phyloP scores from a whole-genome alignment of 1,140 invertebrate genomes.

The Oscheius sp. region DNA sequence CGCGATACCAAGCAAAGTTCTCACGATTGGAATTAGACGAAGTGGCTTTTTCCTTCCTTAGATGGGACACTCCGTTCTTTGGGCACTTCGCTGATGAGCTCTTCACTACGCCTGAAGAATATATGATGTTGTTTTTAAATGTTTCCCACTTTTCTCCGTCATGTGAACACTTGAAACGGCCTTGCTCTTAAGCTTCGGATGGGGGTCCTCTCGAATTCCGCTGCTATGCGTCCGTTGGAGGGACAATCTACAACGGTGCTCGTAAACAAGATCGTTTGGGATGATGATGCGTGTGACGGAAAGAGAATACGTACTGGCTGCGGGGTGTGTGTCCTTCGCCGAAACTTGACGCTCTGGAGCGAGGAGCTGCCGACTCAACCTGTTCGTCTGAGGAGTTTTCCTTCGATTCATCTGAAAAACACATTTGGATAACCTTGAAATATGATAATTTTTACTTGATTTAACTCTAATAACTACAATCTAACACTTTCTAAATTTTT shows the following conservation, averaged over 20 bases:
- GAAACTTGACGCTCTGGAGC: background rate
- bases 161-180: background rate
- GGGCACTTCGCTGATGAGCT: background rate
- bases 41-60: slow-evolving; percentile 8
- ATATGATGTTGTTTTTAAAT: too few relatives aligned
- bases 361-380: background rate
- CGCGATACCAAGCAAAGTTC: background rate
- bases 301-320: background rate
- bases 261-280: too few relatives aligned
- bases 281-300: too few relatives aligned
- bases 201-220: background rate
- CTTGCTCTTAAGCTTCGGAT: background rate
- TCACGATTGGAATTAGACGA: slow-evolving; percentile 19
- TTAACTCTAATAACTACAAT: too few relatives aligned
- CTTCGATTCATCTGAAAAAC: slow-evolving; percentile 4
- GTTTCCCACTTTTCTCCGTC: background rate
- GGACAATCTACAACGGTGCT: background rate
- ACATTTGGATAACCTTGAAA: too few relatives aligned
- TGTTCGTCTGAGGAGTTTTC: background rate
- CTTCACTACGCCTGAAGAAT: background rate
- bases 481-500: too few relatives aligned
- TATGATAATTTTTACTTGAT: too few relatives aligned
- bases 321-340: background rate
- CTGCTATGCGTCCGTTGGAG: background rate
- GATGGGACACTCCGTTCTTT: background rate